Percentiles rank a stretch among this genome's conserved stretches.
phyloP scores from a whole-genome alignment of 1,140 invertebrate genomes.

The Intoshia linei region DNA sequence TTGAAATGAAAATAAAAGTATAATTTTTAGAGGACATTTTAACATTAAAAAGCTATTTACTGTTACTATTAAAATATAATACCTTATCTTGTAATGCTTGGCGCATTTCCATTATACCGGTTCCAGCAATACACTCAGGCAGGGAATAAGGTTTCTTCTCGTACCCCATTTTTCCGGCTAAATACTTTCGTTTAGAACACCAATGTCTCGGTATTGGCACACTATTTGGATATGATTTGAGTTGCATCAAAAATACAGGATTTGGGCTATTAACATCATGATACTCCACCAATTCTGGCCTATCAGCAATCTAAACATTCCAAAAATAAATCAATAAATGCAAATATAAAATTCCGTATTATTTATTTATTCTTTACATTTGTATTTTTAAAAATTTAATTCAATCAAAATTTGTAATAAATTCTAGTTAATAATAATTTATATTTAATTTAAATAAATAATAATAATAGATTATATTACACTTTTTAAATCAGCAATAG shows the following conservation, averaged over 20 bases:
- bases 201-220: constrained; percentile 86
- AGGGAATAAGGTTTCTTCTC: constrained; percentile 92
- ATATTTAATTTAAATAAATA: too few species aligned
- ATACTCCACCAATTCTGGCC: constrained; percentile 98
- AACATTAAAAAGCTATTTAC: not conserved
- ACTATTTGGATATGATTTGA: constrained; percentile 59
- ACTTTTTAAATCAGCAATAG: too few species aligned
- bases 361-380: too few species aligned
- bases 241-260: constrained; percentile 61
- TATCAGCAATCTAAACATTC: constrained; percentile 27
- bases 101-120: constrained; percentile 97
- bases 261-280: constrained; percentile 90
- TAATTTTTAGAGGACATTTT: not conserved
- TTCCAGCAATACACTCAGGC: constrained; percentile 89
- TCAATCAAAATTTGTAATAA: too few species aligned
- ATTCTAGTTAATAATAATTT: too few species aligned
- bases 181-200: constrained; percentile 87
- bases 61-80: not conserved
- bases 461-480: too few species aligned
- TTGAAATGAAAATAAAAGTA: not conserved
- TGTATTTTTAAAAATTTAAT: too few species aligned
- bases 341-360: too few species aligned
- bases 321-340: too few species aligned
- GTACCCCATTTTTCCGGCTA: constrained; percentile 83
- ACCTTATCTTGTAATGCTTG: constrained; percentile 73